Conservation (phyloP, 2,888 invertebrate genomes). For the Oasisia sp. region DNA sequence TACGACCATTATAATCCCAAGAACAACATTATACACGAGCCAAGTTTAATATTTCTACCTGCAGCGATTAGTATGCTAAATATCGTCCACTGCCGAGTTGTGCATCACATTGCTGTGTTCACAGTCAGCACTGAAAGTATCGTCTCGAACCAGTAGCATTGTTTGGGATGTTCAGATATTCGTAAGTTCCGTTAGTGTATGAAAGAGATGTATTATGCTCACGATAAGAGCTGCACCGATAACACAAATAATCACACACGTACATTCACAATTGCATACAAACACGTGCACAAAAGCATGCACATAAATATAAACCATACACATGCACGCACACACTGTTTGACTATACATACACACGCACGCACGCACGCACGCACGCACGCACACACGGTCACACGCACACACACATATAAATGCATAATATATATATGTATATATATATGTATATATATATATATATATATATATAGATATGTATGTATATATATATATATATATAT, state of each 20-base stretch:
- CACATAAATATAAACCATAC: too few relatives aligned
- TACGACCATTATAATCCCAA: too few relatives aligned
- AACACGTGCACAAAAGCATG: too few relatives aligned
- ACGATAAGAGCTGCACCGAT: neutral
- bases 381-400: neutral
- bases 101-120: too few relatives aligned
- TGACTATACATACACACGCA: neutral
- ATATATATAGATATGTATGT: conserved; percentile 6
- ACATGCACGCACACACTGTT: too few relatives aligned
- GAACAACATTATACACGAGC: too few relatives aligned
- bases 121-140: too few relatives aligned
- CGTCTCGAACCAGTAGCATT: too few relatives aligned
- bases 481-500: conserved; percentile 13
- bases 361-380: neutral
- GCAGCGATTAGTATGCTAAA: too few relatives aligned
- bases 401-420: neutral
- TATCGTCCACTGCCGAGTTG: too few relatives aligned
- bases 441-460: conserved; percentile 25
- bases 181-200: neutral
- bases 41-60: too few relatives aligned
- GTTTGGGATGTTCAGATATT: too few relatives aligned
- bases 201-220: neutral
- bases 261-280: neutral
- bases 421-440: conserved; percentile 22
- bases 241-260: neutral